Evolutionary conservation across 2,113 vertebrate genomes (phyloP), one percentile per base, ranked within the genome.

Genomic region (Aphyosemion australe): DNA sequence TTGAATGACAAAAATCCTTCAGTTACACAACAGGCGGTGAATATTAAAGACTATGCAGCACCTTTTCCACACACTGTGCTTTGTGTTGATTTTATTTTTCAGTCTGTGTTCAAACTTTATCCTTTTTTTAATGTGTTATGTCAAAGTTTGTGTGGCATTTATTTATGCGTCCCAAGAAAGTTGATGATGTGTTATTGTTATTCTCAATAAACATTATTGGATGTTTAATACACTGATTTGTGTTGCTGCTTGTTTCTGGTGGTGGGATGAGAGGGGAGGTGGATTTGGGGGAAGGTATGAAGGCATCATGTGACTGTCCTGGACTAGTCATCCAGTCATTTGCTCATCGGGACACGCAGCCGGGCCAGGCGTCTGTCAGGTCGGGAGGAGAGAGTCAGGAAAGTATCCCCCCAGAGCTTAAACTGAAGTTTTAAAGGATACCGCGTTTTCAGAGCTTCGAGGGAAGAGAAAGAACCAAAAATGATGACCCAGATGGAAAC

Each of bases 401-500:
- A 42, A 42, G 1, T 13, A 2, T 2, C 41, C 37, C 37, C 11
- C 37, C 9, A 13, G 12, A 11, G 3, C 12, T 12, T 42, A 4
- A 42, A 12, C 12, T 11, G 37, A 42, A 42, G 39, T 3, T 15
- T 56, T 32, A 50, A 9, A 72, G 81, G 61, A 69, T 65, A 72
- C 65, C 12, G 13, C 7, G 11, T 11, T 16, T 65, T 67, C 6
- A 26, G 34, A 63, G 16, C 21, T 66, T 72, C 68, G 1, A 16
- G 12, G 65, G 84, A 74, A 69, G 53, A 74, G 61, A 12, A 34
- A 15, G 49, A 50, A 56, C 52, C 26, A 26, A 19, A 78, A 52
- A 91, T 74, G 70, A 91, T 91, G 90, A 89, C 81, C 71, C 89
- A 90, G 63, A 69, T 92, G 69, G 89, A 92, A 55, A 91, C 78